These are phyloP conservation scores for Syndactyla subalaris DNA, from an alignment of 2,797 vertebrate genomes.

Conservation along the genomic window DNA sequence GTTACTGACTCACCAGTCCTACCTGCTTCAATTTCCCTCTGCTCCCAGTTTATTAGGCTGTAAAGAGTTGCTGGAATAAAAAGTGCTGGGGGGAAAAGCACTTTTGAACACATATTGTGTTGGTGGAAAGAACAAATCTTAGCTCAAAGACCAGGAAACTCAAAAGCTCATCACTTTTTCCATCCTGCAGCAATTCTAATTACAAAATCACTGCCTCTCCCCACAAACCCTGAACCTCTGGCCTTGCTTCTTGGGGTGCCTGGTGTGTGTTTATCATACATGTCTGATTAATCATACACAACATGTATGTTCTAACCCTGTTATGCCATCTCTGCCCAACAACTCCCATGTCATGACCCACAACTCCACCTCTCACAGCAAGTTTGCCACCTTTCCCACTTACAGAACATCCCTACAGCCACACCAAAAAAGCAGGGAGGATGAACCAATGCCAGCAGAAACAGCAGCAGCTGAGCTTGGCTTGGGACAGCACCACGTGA, in stretches of 20 bases:
- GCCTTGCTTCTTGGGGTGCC: neutral
- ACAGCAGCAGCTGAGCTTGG: neutral
- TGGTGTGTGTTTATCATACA: too few species aligned
- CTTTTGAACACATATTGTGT: fast-evolving
- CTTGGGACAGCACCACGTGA: neutral
- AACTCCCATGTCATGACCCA: neutral
- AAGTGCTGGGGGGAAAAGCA: neutral
- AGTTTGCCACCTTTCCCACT: neutral
- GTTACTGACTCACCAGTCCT: neutral
- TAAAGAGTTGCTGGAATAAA: neutral
- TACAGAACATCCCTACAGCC: neutral
- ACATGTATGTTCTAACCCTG: neutral
- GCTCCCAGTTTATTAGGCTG: neutral
- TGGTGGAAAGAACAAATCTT: neutral
- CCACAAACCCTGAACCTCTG: neutral
- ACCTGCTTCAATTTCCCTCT: neutral
- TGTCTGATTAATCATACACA: neutral
- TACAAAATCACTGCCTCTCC: neutral
- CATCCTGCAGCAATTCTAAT: neutral
- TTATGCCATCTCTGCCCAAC: neutral
- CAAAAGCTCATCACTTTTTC: neutral
- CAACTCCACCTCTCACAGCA: neutral
- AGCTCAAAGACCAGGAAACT: neutral
- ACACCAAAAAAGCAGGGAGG: neutral
- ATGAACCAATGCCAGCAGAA: neutral